Evolutionary conservation across 2,113 vertebrate species (phyloP).

Genomic region (Meriones unguiculatus): DNA sequence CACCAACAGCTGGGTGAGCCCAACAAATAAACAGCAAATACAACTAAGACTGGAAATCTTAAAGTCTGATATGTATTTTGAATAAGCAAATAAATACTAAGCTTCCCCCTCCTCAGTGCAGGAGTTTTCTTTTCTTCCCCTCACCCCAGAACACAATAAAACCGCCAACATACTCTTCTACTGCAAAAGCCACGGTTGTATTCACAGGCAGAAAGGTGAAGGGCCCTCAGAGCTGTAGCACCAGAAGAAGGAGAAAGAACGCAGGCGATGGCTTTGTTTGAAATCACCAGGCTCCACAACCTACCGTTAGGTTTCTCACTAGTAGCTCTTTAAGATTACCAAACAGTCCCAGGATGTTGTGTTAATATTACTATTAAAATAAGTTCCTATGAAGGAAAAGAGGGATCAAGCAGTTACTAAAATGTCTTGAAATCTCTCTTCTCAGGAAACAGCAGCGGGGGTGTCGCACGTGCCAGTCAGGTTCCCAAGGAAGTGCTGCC

Average conservation of each 20-base stretch:
- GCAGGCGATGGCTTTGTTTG: conserved; percentile 80
- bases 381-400: conserved; percentile 72
- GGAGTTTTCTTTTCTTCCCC: conserved; percentile 29
- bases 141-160: conserved; percentile 83
- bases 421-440: conserved; percentile 67
- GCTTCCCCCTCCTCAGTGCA: background rate
- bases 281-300: conserved; percentile 81
- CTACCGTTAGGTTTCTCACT: conserved; percentile 83
- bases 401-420: conserved; percentile 71
- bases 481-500: conserved; percentile 55
- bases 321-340: conserved; percentile 70
- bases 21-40: conserved; percentile 65
- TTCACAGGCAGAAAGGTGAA: conserved; percentile 80
- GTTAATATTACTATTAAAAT: conserved; percentile 76
- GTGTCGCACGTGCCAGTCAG: background rate
- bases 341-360: conserved; percentile 71
- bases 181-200: conserved; percentile 82
- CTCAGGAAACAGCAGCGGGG: conserved; percentile 76
- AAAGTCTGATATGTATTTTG: conserved; percentile 73
- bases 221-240: conserved; percentile 88
- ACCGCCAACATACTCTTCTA: conserved; percentile 78
- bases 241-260: conserved; percentile 84
- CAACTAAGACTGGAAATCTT: conserved; percentile 58
- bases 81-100: conserved; percentile 81
- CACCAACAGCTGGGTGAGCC: background rate